Evolutionary conservation across 2,797 vertebrate species (phyloP).

Genomic region (Tenualosa thibaudeaui): DNA sequence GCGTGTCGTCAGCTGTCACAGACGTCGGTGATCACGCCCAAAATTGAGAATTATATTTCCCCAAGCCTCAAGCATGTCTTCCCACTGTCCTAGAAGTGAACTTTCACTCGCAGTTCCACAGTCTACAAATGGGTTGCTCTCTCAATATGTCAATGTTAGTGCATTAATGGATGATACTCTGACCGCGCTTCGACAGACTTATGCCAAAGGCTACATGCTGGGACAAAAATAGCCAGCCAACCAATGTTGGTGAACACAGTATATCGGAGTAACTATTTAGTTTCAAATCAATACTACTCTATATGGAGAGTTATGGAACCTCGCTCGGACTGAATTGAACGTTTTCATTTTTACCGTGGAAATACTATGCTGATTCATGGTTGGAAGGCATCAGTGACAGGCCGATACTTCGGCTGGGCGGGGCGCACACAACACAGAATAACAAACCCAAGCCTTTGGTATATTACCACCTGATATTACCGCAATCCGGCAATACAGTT

Average conservation of each 20-base stretch:
- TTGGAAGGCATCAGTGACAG: neutral
- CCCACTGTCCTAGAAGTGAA: neutral
- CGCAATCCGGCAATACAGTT: too few relatives aligned
- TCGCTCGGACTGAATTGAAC: neutral
- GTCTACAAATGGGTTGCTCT: neutral
- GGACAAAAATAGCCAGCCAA: neutral
- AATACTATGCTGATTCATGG: neutral
- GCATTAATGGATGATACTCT: neutral
- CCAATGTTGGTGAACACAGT: neutral
- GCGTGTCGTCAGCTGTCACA: conserved; percentile 17
- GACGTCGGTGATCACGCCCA: conserved; percentile 4
- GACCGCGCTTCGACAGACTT: neutral
- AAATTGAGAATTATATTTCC: neutral
- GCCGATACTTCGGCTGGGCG: neutral
- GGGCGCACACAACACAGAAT: neutral
- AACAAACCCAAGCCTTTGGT: neutral
- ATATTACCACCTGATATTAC: neutral
- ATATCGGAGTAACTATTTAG: neutral
- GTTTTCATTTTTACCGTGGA: neutral
- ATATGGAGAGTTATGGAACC: neutral
- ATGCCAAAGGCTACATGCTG: neutral
- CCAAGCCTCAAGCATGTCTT: neutral
- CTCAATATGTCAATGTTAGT: neutral
- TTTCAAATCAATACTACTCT: neutral
- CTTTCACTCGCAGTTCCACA: neutral